Base-by-base conservation (phyloP, 1,140 invertebrate species). In the Capitella teleta region DNA sequence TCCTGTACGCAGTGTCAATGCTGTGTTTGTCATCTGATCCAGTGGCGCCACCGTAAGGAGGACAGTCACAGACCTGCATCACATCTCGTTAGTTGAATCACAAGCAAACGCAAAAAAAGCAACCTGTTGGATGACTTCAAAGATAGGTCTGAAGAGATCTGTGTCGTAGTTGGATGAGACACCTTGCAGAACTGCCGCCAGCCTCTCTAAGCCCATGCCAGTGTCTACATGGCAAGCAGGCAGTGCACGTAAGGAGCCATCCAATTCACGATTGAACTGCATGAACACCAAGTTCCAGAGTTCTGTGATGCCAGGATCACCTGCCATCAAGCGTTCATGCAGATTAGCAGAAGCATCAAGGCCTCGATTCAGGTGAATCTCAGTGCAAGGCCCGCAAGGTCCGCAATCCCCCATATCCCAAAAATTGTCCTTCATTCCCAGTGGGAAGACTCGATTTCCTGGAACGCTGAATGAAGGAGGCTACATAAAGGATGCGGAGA, bases 331-430 rank as follows among this genome's bases (percentile, higher is more conserved):
- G 68, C 88, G 78, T 23, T 86, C 81, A 30, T 19, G n/a, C n/a
- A n/a, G n/a, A n/a, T n/a, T 37, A 5, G 41, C 41, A 16, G 18
- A 14, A 43, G n/a, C 24, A 24, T 14, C 24, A 14, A 21, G 16
- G 16, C 16, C 25, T 14, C 24, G 79, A 74, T 99, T 95, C 78
- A 82, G 98, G 77, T 99, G 95, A 58, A 99, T 80, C 76, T 99
- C 96, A 42, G 94, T 95, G 66, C 96, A 98, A 16, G 95, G 95
- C 3, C 96, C 96, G 79, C 96, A 99, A 2, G 95, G 96, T 4
- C 96, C 95, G 28, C 92, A 95, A 65, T 98, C 94, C 44, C 96
- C 96, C 95, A 99, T 99, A 77, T 98, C 94, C 96, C 96, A 99
- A 75, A 99, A 99, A 69, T 99, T 99, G 68, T 99, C 95, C 71